These are phyloP conservation scores for Adoxophyes honmai DNA, from an alignment of 1,140 invertebrate genomes.

Conservation along the genomic window DNA sequence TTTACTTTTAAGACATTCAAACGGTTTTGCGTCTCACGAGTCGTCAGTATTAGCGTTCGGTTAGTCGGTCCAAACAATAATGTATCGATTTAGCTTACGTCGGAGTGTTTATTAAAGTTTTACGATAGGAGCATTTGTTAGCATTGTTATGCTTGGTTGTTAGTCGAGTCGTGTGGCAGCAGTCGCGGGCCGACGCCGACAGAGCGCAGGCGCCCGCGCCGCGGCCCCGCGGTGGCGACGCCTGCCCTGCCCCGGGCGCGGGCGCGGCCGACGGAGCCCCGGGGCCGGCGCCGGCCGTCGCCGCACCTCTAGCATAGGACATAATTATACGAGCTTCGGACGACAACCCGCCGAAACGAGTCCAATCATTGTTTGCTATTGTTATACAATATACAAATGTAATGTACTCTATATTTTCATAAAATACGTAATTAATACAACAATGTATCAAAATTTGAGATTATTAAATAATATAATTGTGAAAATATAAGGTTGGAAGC, in stretches of 20 bases:
- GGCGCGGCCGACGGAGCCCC: background rate
- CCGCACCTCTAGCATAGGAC: too few relatives aligned
- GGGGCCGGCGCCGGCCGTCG: too few relatives aligned
- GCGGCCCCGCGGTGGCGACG: too few relatives aligned
- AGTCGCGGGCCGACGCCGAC: background rate
- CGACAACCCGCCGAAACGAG: background rate
- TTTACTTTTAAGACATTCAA: too few relatives aligned
- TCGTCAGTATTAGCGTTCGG: background rate
- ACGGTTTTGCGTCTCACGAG: too few relatives aligned
- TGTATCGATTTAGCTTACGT: background rate
- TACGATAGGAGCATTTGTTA: slow-evolving; percentile 3
- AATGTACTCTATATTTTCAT: slow-evolving; percentile 9
- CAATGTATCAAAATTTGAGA: slow-evolving; percentile 7
- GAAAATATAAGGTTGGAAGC: slow-evolving; percentile 2
- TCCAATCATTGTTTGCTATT: slow-evolving; percentile 11
- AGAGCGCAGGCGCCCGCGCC: too few relatives aligned
- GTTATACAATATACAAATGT: slow-evolving; percentile 6
- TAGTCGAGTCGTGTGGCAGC: background rate
- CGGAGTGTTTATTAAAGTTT: slow-evolving; percentile 8
- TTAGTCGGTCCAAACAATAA: background rate
- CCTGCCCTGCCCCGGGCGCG: too few relatives aligned
- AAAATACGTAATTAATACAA: slow-evolving; percentile 15
- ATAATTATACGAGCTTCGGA: slow-evolving; percentile 5
- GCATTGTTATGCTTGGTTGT: slow-evolving; percentile 7
- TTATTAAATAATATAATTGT: background rate